Evolutionary conservation across 2,888 invertebrate species (phyloP).

Genomic region (Papilio demoleus): DNA sequence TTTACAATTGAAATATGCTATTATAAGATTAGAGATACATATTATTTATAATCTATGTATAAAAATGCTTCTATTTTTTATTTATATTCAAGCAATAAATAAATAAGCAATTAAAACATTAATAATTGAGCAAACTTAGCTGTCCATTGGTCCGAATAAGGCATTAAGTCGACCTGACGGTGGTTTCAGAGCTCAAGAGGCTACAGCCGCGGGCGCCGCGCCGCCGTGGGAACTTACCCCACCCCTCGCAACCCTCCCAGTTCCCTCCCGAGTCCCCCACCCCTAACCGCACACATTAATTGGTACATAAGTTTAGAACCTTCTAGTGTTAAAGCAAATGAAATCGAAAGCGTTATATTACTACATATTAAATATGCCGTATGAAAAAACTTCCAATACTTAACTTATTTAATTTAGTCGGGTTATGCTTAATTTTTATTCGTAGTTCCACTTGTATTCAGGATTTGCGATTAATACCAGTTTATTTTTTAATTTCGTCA

Average conservation of each 20-base stretch:
- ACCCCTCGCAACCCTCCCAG: not conserved
- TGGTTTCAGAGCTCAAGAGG: slow-evolving; percentile 43
- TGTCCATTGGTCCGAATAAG: slow-evolving; percentile 4
- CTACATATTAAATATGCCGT: too few species aligned
- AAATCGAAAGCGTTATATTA: too few species aligned
- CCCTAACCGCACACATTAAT: slow-evolving; percentile 14
- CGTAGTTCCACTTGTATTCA: not conserved
- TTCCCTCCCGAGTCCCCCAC: not conserved
- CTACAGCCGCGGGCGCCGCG: slow-evolving; percentile 47
- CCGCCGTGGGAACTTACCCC: slow-evolving; percentile 49
- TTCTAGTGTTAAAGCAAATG: not conserved
- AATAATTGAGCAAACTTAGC: slow-evolving; percentile 1
- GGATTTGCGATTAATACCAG: not conserved
- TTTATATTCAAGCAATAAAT: not conserved
- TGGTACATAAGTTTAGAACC: slow-evolving; percentile 23
- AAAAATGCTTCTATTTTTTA: too few species aligned
- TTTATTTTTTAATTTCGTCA: slow-evolving; percentile 29
- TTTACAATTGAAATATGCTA: too few species aligned
- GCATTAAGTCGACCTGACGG: slow-evolving; percentile 30
- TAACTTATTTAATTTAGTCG: too few species aligned
- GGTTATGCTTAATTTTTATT: not conserved
- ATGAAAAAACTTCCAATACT: too few species aligned
- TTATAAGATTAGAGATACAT: too few species aligned
- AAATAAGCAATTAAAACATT: not conserved
- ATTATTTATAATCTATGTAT: too few species aligned